These are phyloP conservation scores for Cosmopolites sordidus DNA, from an alignment of 2,888 invertebrate species.

Conservation along the genomic window DNA sequence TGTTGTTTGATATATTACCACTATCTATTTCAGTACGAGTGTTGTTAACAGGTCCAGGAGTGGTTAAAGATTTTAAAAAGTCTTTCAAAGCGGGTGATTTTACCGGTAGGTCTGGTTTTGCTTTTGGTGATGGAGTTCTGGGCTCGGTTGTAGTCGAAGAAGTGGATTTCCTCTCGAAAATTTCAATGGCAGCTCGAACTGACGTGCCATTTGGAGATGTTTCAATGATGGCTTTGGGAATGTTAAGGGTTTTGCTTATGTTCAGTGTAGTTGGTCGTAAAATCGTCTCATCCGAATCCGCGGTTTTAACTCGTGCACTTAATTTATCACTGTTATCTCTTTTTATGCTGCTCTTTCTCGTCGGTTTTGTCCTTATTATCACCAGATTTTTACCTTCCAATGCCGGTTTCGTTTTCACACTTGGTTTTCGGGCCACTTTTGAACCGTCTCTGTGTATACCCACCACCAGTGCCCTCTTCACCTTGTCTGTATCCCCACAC, in stretches of 20 bases:
- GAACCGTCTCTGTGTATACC: constrained; percentile 35
- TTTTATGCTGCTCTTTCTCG: constrained; percentile 23
- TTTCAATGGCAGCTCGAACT: constrained; percentile 43
- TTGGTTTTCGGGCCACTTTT: constrained; percentile 49
- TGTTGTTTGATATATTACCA: background rate
- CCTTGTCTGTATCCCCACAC: constrained; percentile 40
- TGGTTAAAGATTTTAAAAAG: constrained; percentile 3
- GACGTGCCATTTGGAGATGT: constrained; percentile 30
- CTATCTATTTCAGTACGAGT: background rate
- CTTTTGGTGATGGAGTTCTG: constrained; percentile 28
- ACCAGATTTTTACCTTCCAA: constrained; percentile 28
- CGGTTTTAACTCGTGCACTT: constrained; percentile 30
- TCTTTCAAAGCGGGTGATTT: constrained; percentile 44
- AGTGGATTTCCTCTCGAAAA: constrained; percentile 41
- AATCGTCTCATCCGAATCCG: constrained; percentile 7
- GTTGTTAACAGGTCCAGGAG: background rate
- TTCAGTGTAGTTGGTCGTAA: constrained; percentile 21
- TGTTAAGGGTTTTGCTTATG: constrained; percentile 34
- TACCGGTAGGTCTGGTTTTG: constrained; percentile 60
- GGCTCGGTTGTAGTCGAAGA: constrained; percentile 4
- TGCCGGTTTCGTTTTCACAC: constrained; percentile 48
- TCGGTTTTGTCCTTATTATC: constrained; percentile 28
- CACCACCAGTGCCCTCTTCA: constrained; percentile 15
- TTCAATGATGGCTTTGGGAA: constrained; percentile 18
- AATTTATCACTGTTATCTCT: constrained; percentile 27